Evolutionary conservation across 2,888 invertebrate genomes (phyloP), one percentile per base, ranked within the genome.

Genomic region (Dryococelus australis): DNA sequence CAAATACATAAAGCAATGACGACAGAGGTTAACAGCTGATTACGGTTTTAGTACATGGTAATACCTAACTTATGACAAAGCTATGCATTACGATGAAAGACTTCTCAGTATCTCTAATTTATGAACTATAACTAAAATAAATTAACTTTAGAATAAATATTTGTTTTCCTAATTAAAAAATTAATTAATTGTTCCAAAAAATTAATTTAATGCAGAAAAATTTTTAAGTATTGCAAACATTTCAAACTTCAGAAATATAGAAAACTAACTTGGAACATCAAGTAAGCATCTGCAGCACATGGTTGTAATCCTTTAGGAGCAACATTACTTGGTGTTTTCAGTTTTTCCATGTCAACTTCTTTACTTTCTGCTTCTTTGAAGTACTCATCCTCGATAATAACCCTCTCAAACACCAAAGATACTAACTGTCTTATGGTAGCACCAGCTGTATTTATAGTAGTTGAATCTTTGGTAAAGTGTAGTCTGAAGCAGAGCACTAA

Each of bases 371-470:
- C 89, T 79, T 90, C 90, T 86, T 91, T 89, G 89, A 90, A 89
- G 90, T 94, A 94, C 89, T 95, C 95, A 90, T 96, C 96, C 92
- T 97, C 97, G 0, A 95, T 94, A 20, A 96, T 94, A 4, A 97
- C 97, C 86, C 98, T 94, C 91, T 98, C 98, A 93, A 98, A 98
- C 5, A 98, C 97, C 87, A 98, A 94, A 35, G 98, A 97, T 35
- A 99, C 98, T 47, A 99, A 94, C 92, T 99, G 99, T 35, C 99
- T 94, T 43, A 99, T 98, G 0, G 99, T 99, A 53, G 99, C 99
- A 1, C 99, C 99, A 12, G 99, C 99, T 20, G 99, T 99, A 92
- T 99, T 99, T 86, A 97, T 97, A 83, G 98, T 99, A 88, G 98
- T 98, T 3, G 96, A 95, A 93, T 99, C 99, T 92, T 98, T 97